Evolutionary conservation across 2,113 vertebrate genomes (phyloP).

Genomic region (Otolemur garnettii): DNA sequence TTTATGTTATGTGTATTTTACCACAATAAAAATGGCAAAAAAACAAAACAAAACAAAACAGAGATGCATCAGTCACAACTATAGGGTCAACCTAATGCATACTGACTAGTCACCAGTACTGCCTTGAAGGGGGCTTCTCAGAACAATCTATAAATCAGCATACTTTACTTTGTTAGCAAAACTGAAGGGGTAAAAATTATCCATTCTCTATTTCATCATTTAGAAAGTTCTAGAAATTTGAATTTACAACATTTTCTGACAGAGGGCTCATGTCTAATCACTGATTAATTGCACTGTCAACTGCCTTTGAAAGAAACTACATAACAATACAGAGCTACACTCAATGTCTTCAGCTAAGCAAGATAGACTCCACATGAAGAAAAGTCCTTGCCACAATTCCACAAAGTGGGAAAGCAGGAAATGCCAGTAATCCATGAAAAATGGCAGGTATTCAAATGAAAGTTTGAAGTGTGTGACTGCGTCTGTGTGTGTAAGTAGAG

Average conservation of each 20-base stretch:
- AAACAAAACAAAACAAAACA: background rate
- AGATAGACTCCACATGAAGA: background rate
- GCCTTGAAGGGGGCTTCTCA: accelerated
- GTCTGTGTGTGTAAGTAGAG: background rate
- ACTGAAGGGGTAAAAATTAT: background rate
- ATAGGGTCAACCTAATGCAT: background rate
- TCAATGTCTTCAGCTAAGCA: background rate
- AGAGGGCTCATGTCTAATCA: background rate
- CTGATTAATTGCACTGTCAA: background rate
- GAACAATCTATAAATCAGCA: background rate
- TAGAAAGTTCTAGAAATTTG: background rate
- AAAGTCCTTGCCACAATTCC: background rate
- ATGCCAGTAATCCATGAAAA: background rate
- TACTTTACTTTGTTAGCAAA: background rate
- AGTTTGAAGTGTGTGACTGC: background rate
- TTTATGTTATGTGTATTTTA: background rate
- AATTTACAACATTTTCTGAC: background rate
- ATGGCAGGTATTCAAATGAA: background rate
- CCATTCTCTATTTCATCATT: background rate
- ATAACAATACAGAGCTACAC: background rate
- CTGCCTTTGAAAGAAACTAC: background rate
- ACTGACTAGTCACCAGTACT: background rate
- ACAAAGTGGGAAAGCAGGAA: background rate
- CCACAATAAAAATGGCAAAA: background rate
- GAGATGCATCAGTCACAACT: accelerated